phyloP scores from a whole-genome alignment of 2,888 invertebrate genomes.

The Malthinus flaveolus region DNA sequence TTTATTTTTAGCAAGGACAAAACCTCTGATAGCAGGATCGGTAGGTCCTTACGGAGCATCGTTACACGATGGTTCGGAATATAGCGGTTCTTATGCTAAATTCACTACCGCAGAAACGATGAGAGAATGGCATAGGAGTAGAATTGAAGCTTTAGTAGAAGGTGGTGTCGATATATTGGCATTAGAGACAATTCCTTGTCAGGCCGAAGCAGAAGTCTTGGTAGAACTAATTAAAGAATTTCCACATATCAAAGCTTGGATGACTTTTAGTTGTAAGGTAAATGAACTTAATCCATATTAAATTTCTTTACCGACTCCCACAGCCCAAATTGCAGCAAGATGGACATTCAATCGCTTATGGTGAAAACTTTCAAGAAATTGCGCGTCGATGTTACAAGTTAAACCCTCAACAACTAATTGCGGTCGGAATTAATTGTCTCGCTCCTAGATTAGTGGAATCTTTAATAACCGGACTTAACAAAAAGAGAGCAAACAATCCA shows the following conservation, averaged over 20 bases:
- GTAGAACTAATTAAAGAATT: slow-evolving; percentile 78
- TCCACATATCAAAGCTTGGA: slow-evolving; percentile 80
- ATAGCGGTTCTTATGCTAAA: slow-evolving; percentile 81
- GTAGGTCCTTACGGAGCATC: slow-evolving; percentile 93
- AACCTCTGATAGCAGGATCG: slow-evolving; percentile 79
- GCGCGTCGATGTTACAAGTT: slow-evolving; percentile 66
- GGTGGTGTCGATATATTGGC: slow-evolving; percentile 85
- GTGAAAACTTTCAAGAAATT: slow-evolving; percentile 77
- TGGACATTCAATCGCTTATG: slow-evolving; percentile 70
- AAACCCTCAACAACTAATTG: slow-evolving; percentile 73
- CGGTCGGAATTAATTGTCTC: slow-evolving; percentile 89
- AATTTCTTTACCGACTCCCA: neutral
- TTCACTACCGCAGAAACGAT: slow-evolving; percentile 65
- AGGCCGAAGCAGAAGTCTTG: slow-evolving; percentile 79
- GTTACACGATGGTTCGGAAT: slow-evolving; percentile 90
- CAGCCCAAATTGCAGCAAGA: slow-evolving; percentile 56
- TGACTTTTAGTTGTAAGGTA: slow-evolving; percentile 86
- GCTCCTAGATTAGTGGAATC: slow-evolving; percentile 66
- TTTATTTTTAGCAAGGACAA: slow-evolving; percentile 34
- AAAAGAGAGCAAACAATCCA: slow-evolving; percentile 52
- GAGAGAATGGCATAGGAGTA: slow-evolving; percentile 81
- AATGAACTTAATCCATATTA: slow-evolving; percentile 29
- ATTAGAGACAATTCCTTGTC: slow-evolving; percentile 90
- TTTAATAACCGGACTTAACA: slow-evolving; percentile 63
- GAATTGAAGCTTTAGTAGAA: slow-evolving; percentile 77